A percentile compares a stretch with the other conserved stretches of the same genome.
These are phyloP conservation scores for Acyrthosiphon pisum DNA, from an alignment of 1,140 invertebrate species.

Conservation along the genomic window DNA sequence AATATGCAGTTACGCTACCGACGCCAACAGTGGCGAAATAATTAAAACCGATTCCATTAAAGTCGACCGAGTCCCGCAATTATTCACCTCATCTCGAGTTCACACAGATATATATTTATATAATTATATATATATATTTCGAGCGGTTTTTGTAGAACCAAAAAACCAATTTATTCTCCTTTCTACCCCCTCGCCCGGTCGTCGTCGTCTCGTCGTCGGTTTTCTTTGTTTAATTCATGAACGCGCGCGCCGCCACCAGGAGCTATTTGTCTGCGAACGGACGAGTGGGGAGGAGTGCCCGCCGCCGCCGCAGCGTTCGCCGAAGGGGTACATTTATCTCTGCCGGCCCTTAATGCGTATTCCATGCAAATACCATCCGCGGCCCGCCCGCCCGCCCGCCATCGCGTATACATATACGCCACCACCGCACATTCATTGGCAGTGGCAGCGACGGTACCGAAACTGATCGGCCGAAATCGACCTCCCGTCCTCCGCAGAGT, in stretches of 20 bases:
- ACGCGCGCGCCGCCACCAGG: slow-evolving; percentile 18
- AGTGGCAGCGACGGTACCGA: background rate
- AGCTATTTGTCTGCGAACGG: slow-evolving; percentile 49
- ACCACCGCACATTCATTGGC: slow-evolving; percentile 35
- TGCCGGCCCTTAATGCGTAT: slow-evolving; percentile 53
- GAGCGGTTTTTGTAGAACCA: slow-evolving; percentile 45
- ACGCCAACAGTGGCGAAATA: slow-evolving; percentile 49
- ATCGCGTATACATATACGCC: background rate
- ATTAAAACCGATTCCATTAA: slow-evolving; percentile 57
- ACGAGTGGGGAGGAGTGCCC: background rate
- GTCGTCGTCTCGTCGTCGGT: background rate
- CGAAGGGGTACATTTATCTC: slow-evolving; percentile 47
- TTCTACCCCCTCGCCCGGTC: background rate
- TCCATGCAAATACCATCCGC: slow-evolving; percentile 48
- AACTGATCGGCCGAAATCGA: slow-evolving; percentile 50
- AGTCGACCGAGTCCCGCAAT: slow-evolving; percentile 46
- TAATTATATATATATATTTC: slow-evolving; percentile 23
- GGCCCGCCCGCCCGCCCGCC: background rate
- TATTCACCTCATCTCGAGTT: slow-evolving; percentile 41
- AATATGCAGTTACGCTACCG: background rate
- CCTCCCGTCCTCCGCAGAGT: background rate
- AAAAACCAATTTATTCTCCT: slow-evolving; percentile 56
- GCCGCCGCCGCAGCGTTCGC: background rate
- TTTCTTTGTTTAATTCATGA: slow-evolving; percentile 57
- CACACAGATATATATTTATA: slow-evolving; percentile 20